Conservation (phyloP, 2,888 invertebrate genomes). For the Drosophila rubida region DNA sequence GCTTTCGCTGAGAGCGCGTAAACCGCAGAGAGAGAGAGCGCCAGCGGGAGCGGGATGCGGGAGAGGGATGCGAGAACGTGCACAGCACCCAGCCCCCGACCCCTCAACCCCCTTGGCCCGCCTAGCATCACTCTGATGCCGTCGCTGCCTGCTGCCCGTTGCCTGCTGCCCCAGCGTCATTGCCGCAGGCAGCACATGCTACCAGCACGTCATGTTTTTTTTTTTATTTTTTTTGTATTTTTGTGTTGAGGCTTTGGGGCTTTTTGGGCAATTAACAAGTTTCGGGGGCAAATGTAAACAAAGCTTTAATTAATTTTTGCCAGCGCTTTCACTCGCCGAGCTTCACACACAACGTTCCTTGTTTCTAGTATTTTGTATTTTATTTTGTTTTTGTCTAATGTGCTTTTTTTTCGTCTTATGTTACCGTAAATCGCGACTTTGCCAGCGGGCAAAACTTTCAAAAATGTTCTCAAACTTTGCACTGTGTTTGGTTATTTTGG, state of each 20-base stretch:
- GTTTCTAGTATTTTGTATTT: neutral
- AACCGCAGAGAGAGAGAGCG: slow-evolving; percentile 5
- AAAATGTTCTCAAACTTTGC: slow-evolving; percentile 64
- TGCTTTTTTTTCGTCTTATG: neutral
- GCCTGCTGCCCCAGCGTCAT: slow-evolving; percentile 35
- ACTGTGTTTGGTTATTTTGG: slow-evolving; percentile 38
- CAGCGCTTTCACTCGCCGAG: slow-evolving; percentile 1
- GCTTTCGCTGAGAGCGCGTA: slow-evolving; percentile 36
- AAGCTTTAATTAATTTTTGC: slow-evolving; percentile 5
- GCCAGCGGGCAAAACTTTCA: slow-evolving; percentile 54
- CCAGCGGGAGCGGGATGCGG: neutral
- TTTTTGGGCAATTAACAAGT: slow-evolving; percentile 40
- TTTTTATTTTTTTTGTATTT: slow-evolving; percentile 1
- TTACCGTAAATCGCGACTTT: slow-evolving; percentile 53
- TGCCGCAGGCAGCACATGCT: slow-evolving; percentile 65
- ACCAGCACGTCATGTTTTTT: slow-evolving; percentile 56
- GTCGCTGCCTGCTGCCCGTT: neutral
- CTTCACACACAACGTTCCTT: slow-evolving; percentile 11
- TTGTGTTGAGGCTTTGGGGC: slow-evolving; percentile 7
- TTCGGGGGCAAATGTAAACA: slow-evolving; percentile 39
- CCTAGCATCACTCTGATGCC: neutral
- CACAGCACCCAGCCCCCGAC: slow-evolving; percentile 17
- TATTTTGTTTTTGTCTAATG: neutral
- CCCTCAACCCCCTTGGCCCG: neutral
- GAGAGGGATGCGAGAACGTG: neutral